Percentiles rank a stretch among this genome's conserved stretches.
Evolutionary conservation across 1,140 invertebrate genomes (phyloP).

Genomic region (Manduca sexta): DNA sequence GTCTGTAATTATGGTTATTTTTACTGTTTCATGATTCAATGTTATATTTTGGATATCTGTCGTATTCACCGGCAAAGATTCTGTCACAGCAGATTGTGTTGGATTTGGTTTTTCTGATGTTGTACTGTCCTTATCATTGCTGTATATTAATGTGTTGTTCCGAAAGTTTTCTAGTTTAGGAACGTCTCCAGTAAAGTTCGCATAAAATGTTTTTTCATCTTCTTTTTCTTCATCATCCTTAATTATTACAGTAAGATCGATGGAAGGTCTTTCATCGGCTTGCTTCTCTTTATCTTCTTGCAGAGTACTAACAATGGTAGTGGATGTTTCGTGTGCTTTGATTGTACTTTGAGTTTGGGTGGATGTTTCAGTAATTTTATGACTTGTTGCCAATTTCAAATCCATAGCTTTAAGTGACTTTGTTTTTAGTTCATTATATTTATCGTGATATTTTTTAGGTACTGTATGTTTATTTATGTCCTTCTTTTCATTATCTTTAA

Average conservation of each 20-base stretch:
- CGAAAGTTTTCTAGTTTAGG: conserved; percentile 23
- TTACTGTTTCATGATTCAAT: conserved; percentile 53
- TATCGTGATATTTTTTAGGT: conserved; percentile 55
- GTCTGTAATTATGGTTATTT: conserved; percentile 48
- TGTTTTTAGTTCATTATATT: conserved; percentile 29
- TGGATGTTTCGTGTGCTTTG: conserved; percentile 13
- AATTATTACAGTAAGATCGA: conserved; percentile 54
- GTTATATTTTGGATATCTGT: conserved; percentile 18
- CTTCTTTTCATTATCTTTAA: conserved; percentile 28
- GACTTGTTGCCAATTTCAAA: conserved; percentile 6
- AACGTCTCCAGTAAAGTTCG: conserved; percentile 16
- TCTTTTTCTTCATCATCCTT: conserved; percentile 12
- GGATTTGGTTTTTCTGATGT: background rate
- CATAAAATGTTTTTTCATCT: conserved; percentile 1
- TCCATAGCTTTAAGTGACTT: conserved; percentile 20
- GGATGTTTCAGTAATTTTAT: conserved; percentile 12
- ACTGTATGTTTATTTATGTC: conserved; percentile 30
- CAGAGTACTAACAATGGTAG: background rate
- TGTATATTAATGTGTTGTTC: conserved; percentile 18
- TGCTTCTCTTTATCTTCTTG: conserved; percentile 7
- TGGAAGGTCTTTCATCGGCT: conserved; percentile 36
- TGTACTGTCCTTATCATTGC: conserved; percentile 3
- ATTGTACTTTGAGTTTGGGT: conserved; percentile 7
- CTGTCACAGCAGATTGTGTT: too few relatives aligned
- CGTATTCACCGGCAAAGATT: too few relatives aligned